phyloP scores from a whole-genome alignment of 1,140 invertebrate species.

The Belonocnema kinseyi region DNA sequence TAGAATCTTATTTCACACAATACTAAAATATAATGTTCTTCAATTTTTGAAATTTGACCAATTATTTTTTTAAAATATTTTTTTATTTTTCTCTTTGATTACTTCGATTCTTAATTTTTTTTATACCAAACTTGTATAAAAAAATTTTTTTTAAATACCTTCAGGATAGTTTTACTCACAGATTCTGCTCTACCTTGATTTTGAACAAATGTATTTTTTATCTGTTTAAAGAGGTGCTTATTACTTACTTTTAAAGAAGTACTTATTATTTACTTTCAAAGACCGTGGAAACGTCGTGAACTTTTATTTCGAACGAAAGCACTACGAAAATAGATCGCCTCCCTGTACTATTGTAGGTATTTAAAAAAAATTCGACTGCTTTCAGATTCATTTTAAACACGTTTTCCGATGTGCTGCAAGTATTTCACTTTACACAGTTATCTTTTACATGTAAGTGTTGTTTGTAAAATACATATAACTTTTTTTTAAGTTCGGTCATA shows the following conservation, averaged over 20 bases:
- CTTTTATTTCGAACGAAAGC: background rate
- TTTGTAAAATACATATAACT: background rate
- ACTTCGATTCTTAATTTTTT: too few relatives aligned
- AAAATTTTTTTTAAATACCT: too few relatives aligned
- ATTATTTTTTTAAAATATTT: too few relatives aligned
- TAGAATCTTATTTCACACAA: too few relatives aligned
- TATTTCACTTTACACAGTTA: background rate
- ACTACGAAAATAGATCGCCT: constrained; percentile 2
- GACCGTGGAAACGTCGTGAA: background rate
- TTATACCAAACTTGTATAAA: too few relatives aligned
- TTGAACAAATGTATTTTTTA: too few relatives aligned
- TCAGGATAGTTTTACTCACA: too few relatives aligned
- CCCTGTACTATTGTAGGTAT: background rate
- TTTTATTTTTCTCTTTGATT: too few relatives aligned
- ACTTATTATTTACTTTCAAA: background rate
- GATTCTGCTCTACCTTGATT: too few relatives aligned
- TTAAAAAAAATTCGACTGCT: background rate
- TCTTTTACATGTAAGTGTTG: background rate
- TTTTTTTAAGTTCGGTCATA: background rate
- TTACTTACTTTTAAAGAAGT: background rate
- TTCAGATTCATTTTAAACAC: background rate
- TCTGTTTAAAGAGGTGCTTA: background rate
- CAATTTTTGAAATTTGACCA: too few relatives aligned
- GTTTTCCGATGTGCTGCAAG: background rate
- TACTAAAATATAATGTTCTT: too few relatives aligned